Percentiles rank a stretch among this genome's conserved stretches.
phyloP scores from a whole-genome alignment of 35 echinoderm and acorn worm genomes.

The Strongylocentrotus purpuratus region DNA sequence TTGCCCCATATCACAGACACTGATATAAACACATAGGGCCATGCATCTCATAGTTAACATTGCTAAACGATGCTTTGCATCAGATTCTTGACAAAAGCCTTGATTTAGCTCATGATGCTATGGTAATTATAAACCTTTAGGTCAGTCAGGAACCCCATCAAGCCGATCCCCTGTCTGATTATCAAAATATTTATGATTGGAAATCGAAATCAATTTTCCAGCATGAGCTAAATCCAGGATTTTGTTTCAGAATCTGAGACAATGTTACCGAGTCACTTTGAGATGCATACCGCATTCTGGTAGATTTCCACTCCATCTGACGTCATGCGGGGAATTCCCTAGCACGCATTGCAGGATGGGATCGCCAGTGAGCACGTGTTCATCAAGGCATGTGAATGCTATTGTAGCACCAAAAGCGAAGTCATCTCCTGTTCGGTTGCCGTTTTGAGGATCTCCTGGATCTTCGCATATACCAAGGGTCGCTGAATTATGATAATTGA shows the following conservation, averaged over 20 bases:
- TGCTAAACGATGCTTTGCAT: no score
- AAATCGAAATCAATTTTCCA: no score
- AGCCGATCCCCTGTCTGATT: no score
- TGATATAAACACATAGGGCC: no score
- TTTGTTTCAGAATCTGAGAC: no score
- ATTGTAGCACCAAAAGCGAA: not conserved
- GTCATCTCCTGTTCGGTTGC: not conserved
- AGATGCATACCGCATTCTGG: conserved; percentile 25
- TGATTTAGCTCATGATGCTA: no score
- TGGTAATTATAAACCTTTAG: no score
- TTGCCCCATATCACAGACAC: no score
- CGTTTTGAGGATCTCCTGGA: not conserved
- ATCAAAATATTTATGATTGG: no score
- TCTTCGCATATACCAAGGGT: conserved; percentile 19
- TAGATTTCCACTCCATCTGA: conserved; percentile 18
- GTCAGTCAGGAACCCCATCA: no score
- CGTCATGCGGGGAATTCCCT: not conserved
- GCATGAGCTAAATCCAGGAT: not conserved
- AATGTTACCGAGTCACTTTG: not conserved
- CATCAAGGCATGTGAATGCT: not conserved
- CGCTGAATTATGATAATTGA: not conserved
- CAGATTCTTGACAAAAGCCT: no score
- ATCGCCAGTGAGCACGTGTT: conserved; percentile 11
- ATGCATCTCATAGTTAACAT: no score
- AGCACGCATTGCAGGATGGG: conserved; percentile 16